phyloP scores from a whole-genome alignment of 2,888 invertebrate genomes.

The Oligia latruncula region DNA sequence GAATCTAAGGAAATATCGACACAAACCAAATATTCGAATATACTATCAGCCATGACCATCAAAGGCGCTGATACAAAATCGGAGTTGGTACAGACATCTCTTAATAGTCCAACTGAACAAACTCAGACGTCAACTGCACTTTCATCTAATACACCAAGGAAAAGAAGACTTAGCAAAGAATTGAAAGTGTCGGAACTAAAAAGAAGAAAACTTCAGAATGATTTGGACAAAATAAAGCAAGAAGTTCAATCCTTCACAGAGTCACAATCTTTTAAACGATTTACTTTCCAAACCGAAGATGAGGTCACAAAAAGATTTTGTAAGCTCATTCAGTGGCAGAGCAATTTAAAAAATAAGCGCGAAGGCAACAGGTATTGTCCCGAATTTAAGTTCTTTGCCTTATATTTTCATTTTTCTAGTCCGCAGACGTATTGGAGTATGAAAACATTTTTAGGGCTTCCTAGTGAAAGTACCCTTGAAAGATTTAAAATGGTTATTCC shows the following conservation, averaged over 20 bases:
- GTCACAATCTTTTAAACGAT: conserved; percentile 24
- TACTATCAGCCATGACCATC: neutral
- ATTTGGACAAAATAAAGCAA: conserved; percentile 33
- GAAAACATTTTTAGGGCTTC: conserved; percentile 59
- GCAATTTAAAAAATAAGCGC: conserved; percentile 21
- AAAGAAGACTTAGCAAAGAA: conserved; percentile 40
- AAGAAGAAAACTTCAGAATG: conserved; percentile 40
- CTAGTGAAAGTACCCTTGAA: conserved; percentile 56
- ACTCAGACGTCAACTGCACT: conserved; percentile 25
- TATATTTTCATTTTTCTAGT: conserved; percentile 63
- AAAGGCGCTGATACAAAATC: conserved; percentile 12
- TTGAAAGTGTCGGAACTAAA: conserved; percentile 39
- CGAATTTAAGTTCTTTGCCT: conserved; percentile 48
- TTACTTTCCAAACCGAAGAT: conserved; percentile 30
- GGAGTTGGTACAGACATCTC: conserved; percentile 17
- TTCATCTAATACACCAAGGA: conserved; percentile 45
- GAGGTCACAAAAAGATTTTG: conserved; percentile 32
- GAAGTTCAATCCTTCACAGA: conserved; percentile 24
- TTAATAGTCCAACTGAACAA: conserved; percentile 24
- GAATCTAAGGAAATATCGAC: conserved; percentile 3
- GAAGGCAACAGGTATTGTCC: conserved; percentile 5
- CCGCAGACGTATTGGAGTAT: conserved; percentile 62
- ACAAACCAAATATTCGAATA: conserved; percentile 16
- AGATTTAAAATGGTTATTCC: conserved; percentile 41
- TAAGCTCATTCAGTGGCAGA: conserved; percentile 36